phyloP scores from a whole-genome alignment of 2,888 invertebrate genomes.

The Metallyticus violacea region DNA sequence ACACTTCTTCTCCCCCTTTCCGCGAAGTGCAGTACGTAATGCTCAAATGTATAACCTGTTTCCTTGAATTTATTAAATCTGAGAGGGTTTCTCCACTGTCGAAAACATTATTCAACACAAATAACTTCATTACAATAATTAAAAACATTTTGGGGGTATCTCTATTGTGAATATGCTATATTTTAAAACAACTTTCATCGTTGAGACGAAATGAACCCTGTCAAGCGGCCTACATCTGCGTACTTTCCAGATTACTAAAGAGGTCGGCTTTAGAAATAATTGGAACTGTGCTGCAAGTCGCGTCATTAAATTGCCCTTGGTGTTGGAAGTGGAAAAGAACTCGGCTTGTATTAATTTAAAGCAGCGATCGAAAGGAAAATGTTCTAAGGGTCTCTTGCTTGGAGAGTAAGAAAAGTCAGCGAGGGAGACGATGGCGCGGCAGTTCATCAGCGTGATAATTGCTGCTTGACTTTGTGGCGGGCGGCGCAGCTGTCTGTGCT shows the following conservation, averaged over 20 bases:
- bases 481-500: not conserved
- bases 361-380: not conserved
- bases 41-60: too few relatives aligned
- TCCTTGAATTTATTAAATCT: not conserved
- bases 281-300: not conserved
- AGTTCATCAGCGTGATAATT: not conserved
- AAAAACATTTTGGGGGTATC: not conserved
- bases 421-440: too few relatives aligned
- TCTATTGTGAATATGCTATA: too few relatives aligned
- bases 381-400: not conserved
- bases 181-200: too few relatives aligned
- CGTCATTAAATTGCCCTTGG: not conserved
- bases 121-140: not conserved
- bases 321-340: not conserved
- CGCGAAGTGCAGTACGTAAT: too few relatives aligned
- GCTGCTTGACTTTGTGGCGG: not conserved
- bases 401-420: not conserved
- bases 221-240: not conserved
- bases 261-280: not conserved
- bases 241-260: too few relatives aligned
- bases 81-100: not conserved
- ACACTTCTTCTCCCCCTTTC: too few relatives aligned
- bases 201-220: not conserved
- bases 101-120: too few relatives aligned
- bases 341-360: not conserved